Conservation (phyloP, 2,797 vertebrate species). For the Corythornis leucogaster region DNA sequence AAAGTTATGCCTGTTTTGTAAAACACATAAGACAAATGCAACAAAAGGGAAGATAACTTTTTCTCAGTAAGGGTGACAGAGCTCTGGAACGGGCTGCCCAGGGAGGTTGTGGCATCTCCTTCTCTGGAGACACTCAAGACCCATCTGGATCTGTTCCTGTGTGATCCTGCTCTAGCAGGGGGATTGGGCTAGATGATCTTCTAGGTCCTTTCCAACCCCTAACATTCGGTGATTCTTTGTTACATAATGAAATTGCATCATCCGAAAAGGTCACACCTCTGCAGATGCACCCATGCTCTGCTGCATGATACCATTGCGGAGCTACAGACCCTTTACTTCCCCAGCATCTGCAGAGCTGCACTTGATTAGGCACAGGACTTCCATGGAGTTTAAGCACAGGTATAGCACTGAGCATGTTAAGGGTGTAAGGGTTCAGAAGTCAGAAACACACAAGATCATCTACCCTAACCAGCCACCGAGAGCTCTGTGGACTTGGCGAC, state of each 20-base stretch:
- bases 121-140: no score
- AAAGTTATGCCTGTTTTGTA: neutral
- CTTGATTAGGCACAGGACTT: neutral
- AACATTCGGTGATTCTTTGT: no score
- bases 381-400: neutral
- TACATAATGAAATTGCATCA: neutral
- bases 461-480: neutral
- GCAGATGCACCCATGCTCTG: neutral
- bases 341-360: neutral
- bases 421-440: neutral
- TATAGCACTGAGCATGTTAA: neutral
- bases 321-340: neutral
- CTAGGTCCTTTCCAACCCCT: no score
- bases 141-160: no score
- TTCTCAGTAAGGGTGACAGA: no score
- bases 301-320: neutral
- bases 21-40: neutral
- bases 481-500: neutral
- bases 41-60: neutral
- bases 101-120: no score
- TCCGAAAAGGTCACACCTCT: neutral
- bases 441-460: neutral
- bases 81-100: no score
- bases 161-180: no score
- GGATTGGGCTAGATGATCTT: no score